Conservation (phyloP, 1,140 invertebrate species). For the Drosophila novamexicana region DNA sequence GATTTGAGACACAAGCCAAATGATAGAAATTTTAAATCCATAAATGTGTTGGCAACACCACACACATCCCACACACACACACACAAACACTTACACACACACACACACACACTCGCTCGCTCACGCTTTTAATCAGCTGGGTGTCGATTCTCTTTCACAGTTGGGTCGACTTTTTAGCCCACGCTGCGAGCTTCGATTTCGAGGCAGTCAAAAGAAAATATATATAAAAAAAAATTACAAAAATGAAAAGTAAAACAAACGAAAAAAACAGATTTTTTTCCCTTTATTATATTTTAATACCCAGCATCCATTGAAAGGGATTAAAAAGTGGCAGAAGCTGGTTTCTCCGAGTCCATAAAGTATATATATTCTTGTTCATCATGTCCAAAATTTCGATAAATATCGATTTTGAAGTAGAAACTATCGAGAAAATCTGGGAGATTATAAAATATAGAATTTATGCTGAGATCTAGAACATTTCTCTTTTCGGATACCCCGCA, state of each 20-base stretch:
- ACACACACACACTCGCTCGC: slow-evolving; percentile 7
- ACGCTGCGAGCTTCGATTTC: slow-evolving; percentile 44
- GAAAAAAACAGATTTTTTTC: slow-evolving; percentile 25
- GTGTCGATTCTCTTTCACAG: slow-evolving; percentile 43
- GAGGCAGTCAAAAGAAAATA: slow-evolving; percentile 2
- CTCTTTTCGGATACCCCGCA: too few relatives aligned
- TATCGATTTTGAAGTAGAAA: too few relatives aligned
- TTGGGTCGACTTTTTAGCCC: slow-evolving; percentile 43
- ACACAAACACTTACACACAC: slow-evolving; percentile 12
- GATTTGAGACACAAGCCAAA: slow-evolving; percentile 75
- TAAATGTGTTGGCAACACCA: slow-evolving; percentile 37
- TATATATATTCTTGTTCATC: too few relatives aligned
- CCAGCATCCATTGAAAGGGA: background rate
- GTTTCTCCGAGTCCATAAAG: too few relatives aligned
- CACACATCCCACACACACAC: slow-evolving; percentile 13
- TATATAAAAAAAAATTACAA: background rate
- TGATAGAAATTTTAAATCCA: slow-evolving; percentile 37
- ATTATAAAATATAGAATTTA: too few relatives aligned
- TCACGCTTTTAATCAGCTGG: slow-evolving; percentile 35
- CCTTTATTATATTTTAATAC: slow-evolving; percentile 13
- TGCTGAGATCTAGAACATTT: too few relatives aligned
- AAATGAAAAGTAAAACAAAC: background rate
- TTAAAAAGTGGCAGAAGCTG: too few relatives aligned
- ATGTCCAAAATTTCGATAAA: too few relatives aligned
- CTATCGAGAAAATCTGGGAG: too few relatives aligned